Base-by-base conservation (phyloP, 2,888 invertebrate genomes). In the Hypolimnas misippus region DNA sequence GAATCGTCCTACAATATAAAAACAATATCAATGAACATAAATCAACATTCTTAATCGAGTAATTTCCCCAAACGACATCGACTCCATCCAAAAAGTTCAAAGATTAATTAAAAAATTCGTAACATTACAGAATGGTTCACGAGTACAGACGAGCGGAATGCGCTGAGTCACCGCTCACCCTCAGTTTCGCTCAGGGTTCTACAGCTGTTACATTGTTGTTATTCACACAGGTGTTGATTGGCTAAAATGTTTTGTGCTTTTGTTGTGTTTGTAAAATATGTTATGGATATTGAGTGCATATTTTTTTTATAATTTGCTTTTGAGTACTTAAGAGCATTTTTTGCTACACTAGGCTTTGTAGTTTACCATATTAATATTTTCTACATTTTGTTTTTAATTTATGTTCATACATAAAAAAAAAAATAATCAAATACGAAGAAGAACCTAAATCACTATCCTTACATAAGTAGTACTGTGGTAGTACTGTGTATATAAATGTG, bases 141-240 rank as follows among this genome's bases (percentile, higher is more conserved):
- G 49, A 35, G 68, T 82, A 82, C 81, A 82, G 78, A 77, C 69
- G 75, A 56, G 63, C 51, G 77, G 79, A 83, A 83, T 84, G 83
- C 68, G 83, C 83, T 73, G 79, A 79, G 65, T 65, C 65, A 65
- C 63, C 51, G 21, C 55, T 55, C 62, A 57, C 62, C 65, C 62
- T 56, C 44, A 57, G 25, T 16, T 57, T 51, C 38, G 54, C 53
- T 35, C n/a, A 21, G 25, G 57, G 16, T 14, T 3, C 25, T 52
- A 62, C 65, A 65, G 59, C 59, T 66, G 66, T 57, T 14, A 25
- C 46, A 8, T 17, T n/a, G 12, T 53, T 35, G 19, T 29, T 44
- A 35, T 42, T 44, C 53, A 57, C 53, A 57, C 66, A 66, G 63
- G 66, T 66, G 65, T 49, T 52, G 42, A 25, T 62, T 62, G 19